Base-by-base conservation (phyloP, 1,140 invertebrate species). In the Drosophila tsacasi region DNA sequence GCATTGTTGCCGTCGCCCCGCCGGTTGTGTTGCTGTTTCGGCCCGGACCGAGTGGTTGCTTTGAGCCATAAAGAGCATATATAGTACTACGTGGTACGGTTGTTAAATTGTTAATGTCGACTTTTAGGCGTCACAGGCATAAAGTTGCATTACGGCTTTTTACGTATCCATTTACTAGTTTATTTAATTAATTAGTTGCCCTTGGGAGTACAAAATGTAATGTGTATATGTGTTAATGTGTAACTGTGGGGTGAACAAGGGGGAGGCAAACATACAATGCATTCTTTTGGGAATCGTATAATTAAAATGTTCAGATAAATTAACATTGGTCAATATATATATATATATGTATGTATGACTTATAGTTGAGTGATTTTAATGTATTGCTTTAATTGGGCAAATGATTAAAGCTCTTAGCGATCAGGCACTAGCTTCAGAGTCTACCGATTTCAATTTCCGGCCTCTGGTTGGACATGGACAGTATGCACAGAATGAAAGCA, bases 81-180 rank as follows among this genome's bases (percentile, higher is more conserved):
- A 57, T 21, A 15, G 35, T 15, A 25, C 30, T 59, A 47, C 42
- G 37, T 50, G 25, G 62, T 44, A 21, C 44, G 62, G 47, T 61
- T 66, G 44, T 76, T 81, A 62, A 81, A 76, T 76, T 66, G 63
- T 81, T 81, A 81, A 81, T 81, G 79, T 27, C 78, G 73, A 81
- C 79, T 81, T 81, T 81, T 81, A 72, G 79, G 79, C 79, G 50
- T 57, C 27, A 35, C 21, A 46, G 35, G 37, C 37, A 54, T 30
- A 57, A 55, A 49, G 8, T 17, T 40, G 55, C 55, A 58, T 58
- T 58, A 58, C 49, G 8, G 30, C 35, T 54, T 55, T 46, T 46
- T 46, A 55, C 37, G 30, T 47, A 30, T 47, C 39, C 40, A 27
- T 50, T 55, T 67, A 37, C 35, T 37, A n/a, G 47, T 60, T 60